These are phyloP conservation scores for Oceanodroma leucorhoa DNA, from an alignment of 2,797 vertebrate genomes.

Conservation along the genomic window DNA sequence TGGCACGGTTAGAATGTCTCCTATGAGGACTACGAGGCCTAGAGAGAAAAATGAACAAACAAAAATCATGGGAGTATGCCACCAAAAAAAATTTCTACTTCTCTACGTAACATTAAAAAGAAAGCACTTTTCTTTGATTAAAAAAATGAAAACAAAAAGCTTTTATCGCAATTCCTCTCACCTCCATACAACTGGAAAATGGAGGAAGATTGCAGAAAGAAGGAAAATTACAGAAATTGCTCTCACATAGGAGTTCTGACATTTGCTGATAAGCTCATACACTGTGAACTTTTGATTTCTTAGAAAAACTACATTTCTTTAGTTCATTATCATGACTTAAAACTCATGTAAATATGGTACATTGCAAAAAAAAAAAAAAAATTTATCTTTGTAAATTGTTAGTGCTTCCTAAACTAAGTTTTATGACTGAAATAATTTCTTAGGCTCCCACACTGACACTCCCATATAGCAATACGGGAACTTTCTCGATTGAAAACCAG, in stretches of 20 bases:
- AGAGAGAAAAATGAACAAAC: neutral
- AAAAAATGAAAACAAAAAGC: neutral
- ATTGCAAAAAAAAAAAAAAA: neutral
- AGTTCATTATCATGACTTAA: neutral
- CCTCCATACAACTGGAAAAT: neutral
- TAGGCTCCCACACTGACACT: neutral
- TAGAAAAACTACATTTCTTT: neutral
- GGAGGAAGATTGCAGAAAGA: neutral
- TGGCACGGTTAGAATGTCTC: constrained; percentile 78
- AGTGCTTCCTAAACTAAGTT: neutral
- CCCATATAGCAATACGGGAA: neutral
- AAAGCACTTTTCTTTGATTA: neutral
- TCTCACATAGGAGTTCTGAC: neutral
- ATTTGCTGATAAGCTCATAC: neutral
- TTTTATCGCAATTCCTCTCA: neutral
- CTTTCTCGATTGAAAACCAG: neutral
- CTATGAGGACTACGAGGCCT: constrained; percentile 88
- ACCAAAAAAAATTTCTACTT: neutral
- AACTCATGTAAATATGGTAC: neutral
- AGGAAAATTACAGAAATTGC: neutral
- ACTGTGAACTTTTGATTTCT: neutral
- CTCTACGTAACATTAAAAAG: neutral
- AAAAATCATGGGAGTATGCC: neutral
- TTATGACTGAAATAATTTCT: neutral
- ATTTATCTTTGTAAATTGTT: neutral